Evolutionary conservation across 2,797 vertebrate genomes (phyloP).

Genomic region (Phrynocephalus vlangalii): DNA sequence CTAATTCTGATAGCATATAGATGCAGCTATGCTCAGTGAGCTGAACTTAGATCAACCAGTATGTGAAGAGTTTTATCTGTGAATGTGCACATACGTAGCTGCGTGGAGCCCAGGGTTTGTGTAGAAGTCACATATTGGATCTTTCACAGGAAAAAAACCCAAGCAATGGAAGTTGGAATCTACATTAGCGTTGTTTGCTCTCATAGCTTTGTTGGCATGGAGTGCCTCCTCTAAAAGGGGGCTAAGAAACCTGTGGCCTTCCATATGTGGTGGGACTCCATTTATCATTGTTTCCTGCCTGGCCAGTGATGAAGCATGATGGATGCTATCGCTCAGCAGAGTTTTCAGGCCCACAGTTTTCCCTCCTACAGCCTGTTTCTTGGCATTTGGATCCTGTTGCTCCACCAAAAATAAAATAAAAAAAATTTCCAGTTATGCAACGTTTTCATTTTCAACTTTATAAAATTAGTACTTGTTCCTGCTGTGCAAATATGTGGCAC

Average conservation of each 20-base stretch:
- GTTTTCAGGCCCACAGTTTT: not conserved
- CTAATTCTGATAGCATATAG: not conserved
- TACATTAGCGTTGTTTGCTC: not conserved
- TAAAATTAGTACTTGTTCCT: not conserved
- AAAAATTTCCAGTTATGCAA: not conserved
- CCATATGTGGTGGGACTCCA: not conserved
- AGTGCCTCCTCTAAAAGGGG: too few species aligned
- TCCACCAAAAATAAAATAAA: too few species aligned
- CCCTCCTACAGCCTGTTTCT: not conserved
- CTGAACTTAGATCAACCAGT: not conserved
- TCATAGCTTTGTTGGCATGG: too few species aligned
- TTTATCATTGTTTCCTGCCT: too few species aligned
- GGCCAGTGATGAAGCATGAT: not conserved
- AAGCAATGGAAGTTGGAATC: not conserved
- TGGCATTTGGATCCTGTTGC: not conserved
- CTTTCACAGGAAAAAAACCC: not conserved
- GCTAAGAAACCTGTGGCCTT: too few species aligned
- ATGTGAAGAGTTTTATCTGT: not conserved
- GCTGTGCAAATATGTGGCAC: slow-evolving; percentile 49
- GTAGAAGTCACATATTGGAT: not conserved
- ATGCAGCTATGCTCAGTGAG: not conserved
- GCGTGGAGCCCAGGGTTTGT: not conserved
- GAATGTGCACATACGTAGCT: too few species aligned
- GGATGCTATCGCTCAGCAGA: not conserved
- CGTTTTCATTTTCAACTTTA: slow-evolving; percentile 11